Base-by-base conservation (phyloP, 1,140 invertebrate genomes). In the Drosophila triauraria region DNA sequence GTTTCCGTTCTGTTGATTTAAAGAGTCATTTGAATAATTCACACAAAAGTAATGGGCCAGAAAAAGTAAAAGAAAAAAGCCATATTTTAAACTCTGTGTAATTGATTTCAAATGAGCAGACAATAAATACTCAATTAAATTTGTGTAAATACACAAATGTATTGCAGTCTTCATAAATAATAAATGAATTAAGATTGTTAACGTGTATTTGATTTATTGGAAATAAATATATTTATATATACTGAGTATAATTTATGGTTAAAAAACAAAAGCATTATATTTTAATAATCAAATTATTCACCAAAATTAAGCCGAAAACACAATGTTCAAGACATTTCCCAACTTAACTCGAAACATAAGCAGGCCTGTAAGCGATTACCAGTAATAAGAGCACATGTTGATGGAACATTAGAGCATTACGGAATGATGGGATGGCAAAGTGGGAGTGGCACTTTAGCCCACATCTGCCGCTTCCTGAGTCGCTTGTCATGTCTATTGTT, bases 401-500 rank as follows among this genome's bases (percentile, higher is more conserved):
- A 72, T 72, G 70, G 53, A 72, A 71, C 67, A 71, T 58, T 47
- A 59, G 51, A 57, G 43, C 35, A 51, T 72, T 50, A 43, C 25
- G 9, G 8, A 17, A 27, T 30, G 38, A 15, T n/a, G 38, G 63
- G 2, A 15, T 4, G 60, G 46, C 27, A 30, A 48, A 40, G 15
- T 35, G 64, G 50, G 43, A 38, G 65, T 65, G 35, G 43, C 63
- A 69, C 74, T 68, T 69, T 10, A 27, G 47, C 38, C 23, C 20
- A 40, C 74, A 78, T 61, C 62, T 69, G 75, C 38, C 23, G 30
- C 72, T 51, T 62, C 48, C 53, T 30, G 50, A 62, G 75, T 44
- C 64, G 50, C 63, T 47, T 57, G 71, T 87, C 59, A 68, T 65
- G 57, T 86, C 82, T 79, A 86, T 86, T 87, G 80, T 80, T 87